phyloP scores from a whole-genome alignment of 2,888 invertebrate genomes.

The Pristionchus fissidentatus region DNA sequence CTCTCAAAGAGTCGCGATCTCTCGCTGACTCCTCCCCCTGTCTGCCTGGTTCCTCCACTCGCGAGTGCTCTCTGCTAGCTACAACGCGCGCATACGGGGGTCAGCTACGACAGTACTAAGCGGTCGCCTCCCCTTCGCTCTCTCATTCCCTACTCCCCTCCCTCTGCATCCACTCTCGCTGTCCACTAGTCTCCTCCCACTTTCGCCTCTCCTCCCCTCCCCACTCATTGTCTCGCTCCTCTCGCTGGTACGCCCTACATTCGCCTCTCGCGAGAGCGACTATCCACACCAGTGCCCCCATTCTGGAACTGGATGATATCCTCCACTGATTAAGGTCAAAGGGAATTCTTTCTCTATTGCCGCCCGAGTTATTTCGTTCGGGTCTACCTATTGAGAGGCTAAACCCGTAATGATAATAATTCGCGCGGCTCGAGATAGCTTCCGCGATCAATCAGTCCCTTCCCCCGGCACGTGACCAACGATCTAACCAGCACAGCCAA shows the following conservation, averaged over 20 bases:
- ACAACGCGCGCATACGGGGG: conserved; percentile 47
- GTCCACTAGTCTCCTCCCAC: conserved; percentile 28
- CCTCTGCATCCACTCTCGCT: not conserved
- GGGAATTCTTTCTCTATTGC: conserved; percentile 20
- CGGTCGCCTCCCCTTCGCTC: conserved; percentile 41
- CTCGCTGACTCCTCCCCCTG: conserved; percentile 22
- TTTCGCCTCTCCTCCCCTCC: not conserved
- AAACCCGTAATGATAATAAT: conserved; percentile 50
- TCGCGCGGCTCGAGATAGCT: conserved; percentile 20
- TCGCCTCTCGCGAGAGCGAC: conserved; percentile 42
- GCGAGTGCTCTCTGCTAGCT: conserved; percentile 44
- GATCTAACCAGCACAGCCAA: conserved; percentile 7
- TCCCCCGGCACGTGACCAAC: not conserved
- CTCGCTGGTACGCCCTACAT: conserved; percentile 45
- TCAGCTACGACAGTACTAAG: conserved; percentile 46
- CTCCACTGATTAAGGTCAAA: conserved; percentile 24
- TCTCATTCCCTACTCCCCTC: conserved; percentile 20
- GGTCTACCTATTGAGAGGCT: conserved; percentile 44
- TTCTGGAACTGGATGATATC: conserved; percentile 6
- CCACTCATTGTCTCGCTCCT: conserved; percentile 42
- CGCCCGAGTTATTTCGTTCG: conserved; percentile 48
- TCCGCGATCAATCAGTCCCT: not conserved
- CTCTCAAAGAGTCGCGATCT: not conserved
- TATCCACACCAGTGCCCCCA: conserved; percentile 35
- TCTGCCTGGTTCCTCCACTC: conserved; percentile 45